Evolutionary conservation across 2,797 vertebrate species (phyloP).

Genomic region (Gymnopithys bicolor): DNA sequence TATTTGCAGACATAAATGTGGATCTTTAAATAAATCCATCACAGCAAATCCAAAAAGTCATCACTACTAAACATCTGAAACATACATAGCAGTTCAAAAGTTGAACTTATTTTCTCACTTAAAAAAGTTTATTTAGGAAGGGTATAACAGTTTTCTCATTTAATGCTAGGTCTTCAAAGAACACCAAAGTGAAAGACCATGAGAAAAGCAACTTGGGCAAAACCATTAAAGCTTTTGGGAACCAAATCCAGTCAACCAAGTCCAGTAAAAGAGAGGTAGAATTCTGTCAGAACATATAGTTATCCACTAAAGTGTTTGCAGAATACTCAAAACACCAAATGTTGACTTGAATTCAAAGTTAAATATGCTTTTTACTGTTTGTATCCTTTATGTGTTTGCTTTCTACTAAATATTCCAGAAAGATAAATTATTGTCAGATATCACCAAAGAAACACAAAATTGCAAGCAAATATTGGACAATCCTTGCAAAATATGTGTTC

Average conservation of each 20-base stretch:
- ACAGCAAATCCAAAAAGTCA: neutral
- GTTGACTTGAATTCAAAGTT: neutral
- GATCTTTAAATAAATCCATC: neutral
- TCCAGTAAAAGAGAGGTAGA: neutral
- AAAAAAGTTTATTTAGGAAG: neutral
- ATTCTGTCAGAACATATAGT: neutral
- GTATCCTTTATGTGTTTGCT: neutral
- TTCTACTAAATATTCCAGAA: conserved; percentile 13
- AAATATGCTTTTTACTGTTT: neutral
- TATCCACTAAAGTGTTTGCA: neutral
- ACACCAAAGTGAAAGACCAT: neutral
- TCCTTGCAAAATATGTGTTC: neutral
- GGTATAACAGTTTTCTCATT: neutral
- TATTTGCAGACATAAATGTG: neutral
- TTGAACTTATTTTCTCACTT: neutral
- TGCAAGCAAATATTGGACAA: neutral
- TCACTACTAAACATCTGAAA: neutral
- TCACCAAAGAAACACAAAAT: neutral
- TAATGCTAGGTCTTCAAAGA: neutral
- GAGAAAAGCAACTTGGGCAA: neutral
- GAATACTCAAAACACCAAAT: neutral
- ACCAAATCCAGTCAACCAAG: neutral
- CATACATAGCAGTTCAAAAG: neutral
- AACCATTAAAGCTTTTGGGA: neutral
- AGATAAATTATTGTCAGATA: neutral